phyloP scores from a whole-genome alignment of 1,140 invertebrate species.

The Oedothorax gibbosus region DNA sequence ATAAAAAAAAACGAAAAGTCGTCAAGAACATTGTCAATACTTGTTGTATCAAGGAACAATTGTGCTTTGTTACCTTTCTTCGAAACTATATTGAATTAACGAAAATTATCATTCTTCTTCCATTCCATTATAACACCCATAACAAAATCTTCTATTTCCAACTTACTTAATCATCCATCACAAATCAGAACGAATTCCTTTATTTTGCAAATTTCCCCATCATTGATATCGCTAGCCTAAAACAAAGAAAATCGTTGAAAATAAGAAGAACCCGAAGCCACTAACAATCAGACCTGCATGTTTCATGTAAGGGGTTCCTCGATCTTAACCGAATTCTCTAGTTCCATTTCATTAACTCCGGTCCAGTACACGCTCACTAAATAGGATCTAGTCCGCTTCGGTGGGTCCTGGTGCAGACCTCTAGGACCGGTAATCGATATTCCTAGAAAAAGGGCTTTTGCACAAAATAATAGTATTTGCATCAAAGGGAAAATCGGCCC shows the following conservation, averaged over 20 bases:
- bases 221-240: no score
- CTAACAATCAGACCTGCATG: conserved; percentile 15
- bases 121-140: no score
- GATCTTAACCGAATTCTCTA: conserved; percentile 16
- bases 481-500: neutral
- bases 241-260: neutral
- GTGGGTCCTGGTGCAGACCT: neutral
- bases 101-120: no score
- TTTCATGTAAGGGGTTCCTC: conserved; percentile 13
- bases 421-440: neutral
- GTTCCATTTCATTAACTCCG: conserved; percentile 30
- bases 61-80: no score
- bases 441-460: neutral
- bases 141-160: no score
- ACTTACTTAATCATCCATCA: no score
- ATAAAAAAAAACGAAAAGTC: no score
- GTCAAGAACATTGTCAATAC: no score
- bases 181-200: no score
- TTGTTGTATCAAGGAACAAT: no score
- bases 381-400: conserved; percentile 15
- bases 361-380: conserved; percentile 23
- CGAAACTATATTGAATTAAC: no score
- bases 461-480: conserved; percentile 11
- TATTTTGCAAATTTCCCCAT: no score
- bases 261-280: neutral